phyloP scores from a whole-genome alignment of 2,888 invertebrate genomes.

The Choristoneura rosaceana region DNA sequence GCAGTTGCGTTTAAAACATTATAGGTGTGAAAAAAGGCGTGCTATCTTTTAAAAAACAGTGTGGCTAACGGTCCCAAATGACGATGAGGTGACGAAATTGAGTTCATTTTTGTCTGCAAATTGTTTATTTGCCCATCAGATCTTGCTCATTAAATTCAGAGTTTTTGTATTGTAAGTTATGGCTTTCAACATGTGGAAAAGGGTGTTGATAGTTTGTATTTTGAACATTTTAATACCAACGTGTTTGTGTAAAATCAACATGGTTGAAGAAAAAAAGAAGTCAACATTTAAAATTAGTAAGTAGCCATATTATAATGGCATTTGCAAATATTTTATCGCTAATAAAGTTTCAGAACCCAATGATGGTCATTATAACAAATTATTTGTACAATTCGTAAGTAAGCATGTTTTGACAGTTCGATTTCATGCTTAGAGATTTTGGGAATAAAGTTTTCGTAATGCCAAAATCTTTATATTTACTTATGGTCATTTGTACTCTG shows the following conservation, averaged over 20 bases:
- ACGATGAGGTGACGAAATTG: neutral
- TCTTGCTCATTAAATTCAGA: neutral
- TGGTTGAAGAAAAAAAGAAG: constrained; percentile 5
- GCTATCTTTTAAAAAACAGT: neutral
- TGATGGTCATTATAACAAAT: no score
- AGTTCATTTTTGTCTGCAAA: neutral
- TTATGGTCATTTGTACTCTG: no score
- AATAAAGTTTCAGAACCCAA: no score
- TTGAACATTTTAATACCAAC: constrained; percentile 9
- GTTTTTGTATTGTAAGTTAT: neutral
- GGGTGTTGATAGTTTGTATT: constrained; percentile 21
- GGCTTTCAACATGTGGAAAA: constrained; percentile 16
- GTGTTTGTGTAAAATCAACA: constrained; percentile 14
- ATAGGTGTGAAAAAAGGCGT: neutral
- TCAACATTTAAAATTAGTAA: constrained; percentile 24
- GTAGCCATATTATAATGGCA: neutral
- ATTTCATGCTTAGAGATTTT: no score
- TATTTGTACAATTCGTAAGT: no score
- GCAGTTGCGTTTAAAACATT: neutral
- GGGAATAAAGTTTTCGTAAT: no score
- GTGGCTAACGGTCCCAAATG: neutral
- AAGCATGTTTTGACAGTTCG: neutral
- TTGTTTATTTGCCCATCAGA: neutral
- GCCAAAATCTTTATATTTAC: no score
- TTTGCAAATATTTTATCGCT: no score